Percentiles rank a stretch among this genome's conserved stretches.
These are phyloP conservation scores for Clarias macrocephalus DNA, from an alignment of 2,113 vertebrate genomes.

Conservation along the genomic window DNA sequence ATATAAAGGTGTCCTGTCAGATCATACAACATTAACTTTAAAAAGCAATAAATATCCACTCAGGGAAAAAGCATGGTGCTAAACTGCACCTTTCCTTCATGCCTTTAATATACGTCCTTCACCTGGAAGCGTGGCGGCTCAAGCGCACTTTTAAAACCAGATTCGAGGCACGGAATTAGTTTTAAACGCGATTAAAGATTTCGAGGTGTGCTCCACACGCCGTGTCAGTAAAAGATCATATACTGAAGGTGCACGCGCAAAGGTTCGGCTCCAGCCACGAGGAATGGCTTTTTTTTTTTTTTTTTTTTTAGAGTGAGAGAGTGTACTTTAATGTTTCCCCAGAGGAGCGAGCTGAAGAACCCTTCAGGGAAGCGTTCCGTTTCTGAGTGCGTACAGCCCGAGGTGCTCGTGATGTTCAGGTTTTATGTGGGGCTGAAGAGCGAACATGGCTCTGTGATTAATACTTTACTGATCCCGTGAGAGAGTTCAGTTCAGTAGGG, in stretches of 20 bases:
- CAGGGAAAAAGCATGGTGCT: background rate
- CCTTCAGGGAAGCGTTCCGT: slow-evolving; percentile 16
- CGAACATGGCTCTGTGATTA: slow-evolving; percentile 12
- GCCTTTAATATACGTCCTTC: slow-evolving; percentile 29
- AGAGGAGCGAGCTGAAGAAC: slow-evolving; percentile 18
- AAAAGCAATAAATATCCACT: slow-evolving; percentile 15
- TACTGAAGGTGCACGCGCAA: background rate
- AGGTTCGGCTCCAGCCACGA: background rate
- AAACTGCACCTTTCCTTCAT: slow-evolving; percentile 12
- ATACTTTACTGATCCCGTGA: slow-evolving; percentile 30
- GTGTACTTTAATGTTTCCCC: background rate
- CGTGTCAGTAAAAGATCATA: background rate
- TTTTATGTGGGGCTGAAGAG: slow-evolving; percentile 30
- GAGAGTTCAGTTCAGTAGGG: background rate
- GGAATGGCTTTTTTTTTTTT: background rate
- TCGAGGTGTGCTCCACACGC: background rate
- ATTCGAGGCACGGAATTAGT: background rate
- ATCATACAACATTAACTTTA: background rate
- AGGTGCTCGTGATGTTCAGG: slow-evolving; percentile 20
- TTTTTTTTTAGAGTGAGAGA: background rate
- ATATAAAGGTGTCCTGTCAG: slow-evolving; percentile 18
- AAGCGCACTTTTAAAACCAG: background rate
- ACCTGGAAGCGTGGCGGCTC: background rate
- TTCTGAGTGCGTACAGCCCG: background rate
- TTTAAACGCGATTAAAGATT: background rate